A percentile compares a stretch with the other conserved stretches of the same genome.
Conservation (phyloP, 2,888 invertebrate species). For the Embidobia sp. region DNA sequence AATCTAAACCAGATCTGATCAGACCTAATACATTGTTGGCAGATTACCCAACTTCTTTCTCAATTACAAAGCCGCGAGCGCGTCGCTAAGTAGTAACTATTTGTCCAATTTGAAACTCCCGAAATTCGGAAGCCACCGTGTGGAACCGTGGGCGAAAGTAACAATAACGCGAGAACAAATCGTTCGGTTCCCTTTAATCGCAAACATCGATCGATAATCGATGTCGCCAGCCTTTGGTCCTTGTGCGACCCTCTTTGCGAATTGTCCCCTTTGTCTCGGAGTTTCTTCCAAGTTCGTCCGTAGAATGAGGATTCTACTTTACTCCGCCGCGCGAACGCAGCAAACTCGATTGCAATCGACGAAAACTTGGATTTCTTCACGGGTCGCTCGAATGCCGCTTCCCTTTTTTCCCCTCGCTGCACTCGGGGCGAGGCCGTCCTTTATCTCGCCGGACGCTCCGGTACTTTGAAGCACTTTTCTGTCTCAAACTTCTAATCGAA, state of each 20-base stretch:
- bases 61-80: no score
- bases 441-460: constrained; percentile 62
- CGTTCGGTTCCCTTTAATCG: constrained; percentile 41
- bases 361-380: constrained; percentile 65
- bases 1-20: no score
- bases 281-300: constrained; percentile 55
- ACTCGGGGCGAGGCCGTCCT: constrained; percentile 57
- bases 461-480: constrained; percentile 65
- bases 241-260: constrained; percentile 52
- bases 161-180: constrained; percentile 40
- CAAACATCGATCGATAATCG: constrained; percentile 54
- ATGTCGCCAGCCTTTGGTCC: constrained; percentile 56
- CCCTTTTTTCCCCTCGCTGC: constrained; percentile 48
- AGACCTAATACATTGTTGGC: no score
- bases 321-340: constrained; percentile 51
- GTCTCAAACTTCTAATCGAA: constrained; percentile 66
- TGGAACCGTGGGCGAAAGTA: constrained; percentile 3
- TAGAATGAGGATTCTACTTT: constrained; percentile 56
- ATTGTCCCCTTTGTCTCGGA: constrained; percentile 57
- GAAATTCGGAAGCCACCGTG: neutral
- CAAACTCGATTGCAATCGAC: constrained; percentile 66
- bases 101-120: neutral
- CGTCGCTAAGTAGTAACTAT: neutral
- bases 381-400: constrained; percentile 59
- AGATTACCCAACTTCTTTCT: no score